These are phyloP conservation scores for Scomberomorus guttatus DNA, from an alignment of 2,797 vertebrate species.

Conservation along the genomic window DNA sequence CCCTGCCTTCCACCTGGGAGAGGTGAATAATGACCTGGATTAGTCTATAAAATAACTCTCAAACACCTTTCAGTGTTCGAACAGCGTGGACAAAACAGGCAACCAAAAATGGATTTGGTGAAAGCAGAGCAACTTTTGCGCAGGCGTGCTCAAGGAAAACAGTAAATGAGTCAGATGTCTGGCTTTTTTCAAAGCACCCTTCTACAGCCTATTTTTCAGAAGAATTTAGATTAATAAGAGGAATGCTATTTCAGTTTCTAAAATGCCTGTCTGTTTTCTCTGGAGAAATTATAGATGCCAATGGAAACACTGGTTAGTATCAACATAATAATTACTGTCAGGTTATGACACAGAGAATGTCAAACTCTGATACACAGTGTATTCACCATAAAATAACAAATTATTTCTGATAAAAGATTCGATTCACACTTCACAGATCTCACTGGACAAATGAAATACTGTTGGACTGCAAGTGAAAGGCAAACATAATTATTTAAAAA, in stretches of 20 bases:
- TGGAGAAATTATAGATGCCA: slow-evolving; percentile 73
- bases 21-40: slow-evolving; percentile 84
- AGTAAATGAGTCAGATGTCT: slow-evolving; percentile 76
- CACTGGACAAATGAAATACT: slow-evolving; percentile 18
- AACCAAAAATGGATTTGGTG: slow-evolving; percentile 72
- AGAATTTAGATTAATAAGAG: slow-evolving; percentile 82
- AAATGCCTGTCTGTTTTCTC: slow-evolving; percentile 75
- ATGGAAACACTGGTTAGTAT: slow-evolving; percentile 78
- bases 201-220: slow-evolving; percentile 73
- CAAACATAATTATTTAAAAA: slow-evolving; percentile 29
- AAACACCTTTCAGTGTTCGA: slow-evolving; percentile 73
- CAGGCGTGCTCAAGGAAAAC: slow-evolving; percentile 62
- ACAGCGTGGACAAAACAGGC: slow-evolving; percentile 66
- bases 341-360: slow-evolving; percentile 67
- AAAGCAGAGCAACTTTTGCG: slow-evolving; percentile 64
- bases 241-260: slow-evolving; percentile 77
- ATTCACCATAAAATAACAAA: slow-evolving; percentile 64
- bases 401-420: slow-evolving; percentile 39
- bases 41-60: slow-evolving; percentile 80
- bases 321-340: slow-evolving; percentile 79
- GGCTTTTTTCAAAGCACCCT: slow-evolving; percentile 81
- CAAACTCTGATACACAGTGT: slow-evolving; percentile 53
- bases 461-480: slow-evolving; percentile 32
- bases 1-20: slow-evolving; percentile 85
- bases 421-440: slow-evolving; percentile 36